A percentile compares a stretch with the other conserved stretches of the same genome.
phyloP scores from a whole-genome alignment of 2,888 invertebrate species.

The Pegoplata infirma region DNA sequence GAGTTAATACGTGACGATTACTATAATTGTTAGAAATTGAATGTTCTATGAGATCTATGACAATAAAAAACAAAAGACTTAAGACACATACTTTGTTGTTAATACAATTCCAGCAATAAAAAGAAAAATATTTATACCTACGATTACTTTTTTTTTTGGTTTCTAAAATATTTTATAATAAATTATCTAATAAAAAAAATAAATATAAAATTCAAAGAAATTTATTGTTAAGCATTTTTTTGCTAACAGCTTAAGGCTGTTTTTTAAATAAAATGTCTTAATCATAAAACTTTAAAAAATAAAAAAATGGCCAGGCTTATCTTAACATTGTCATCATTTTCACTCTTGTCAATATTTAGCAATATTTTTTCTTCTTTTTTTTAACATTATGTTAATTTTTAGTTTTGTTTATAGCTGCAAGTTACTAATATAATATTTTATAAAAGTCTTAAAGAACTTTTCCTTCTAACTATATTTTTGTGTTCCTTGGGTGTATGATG shows the following conservation, averaged over 20 bases:
- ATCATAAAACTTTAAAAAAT: constrained; percentile 24
- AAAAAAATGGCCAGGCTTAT: constrained; percentile 12
- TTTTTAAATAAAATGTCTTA: constrained; percentile 51
- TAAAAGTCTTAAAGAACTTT: background rate
- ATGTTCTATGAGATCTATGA: constrained; percentile 33
- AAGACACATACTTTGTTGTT: constrained; percentile 29
- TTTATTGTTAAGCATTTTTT: constrained; percentile 18
- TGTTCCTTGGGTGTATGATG: background rate
- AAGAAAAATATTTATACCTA: too few species aligned
- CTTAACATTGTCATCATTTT: constrained; percentile 38
- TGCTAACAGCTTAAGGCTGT: constrained; percentile 9
- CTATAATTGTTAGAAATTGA: constrained; percentile 39
- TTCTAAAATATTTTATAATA: background rate
- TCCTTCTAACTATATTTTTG: background rate
- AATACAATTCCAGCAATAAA: background rate
- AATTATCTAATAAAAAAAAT: constrained; percentile 16
- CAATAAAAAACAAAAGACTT: constrained; percentile 55
- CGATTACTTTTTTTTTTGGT: background rate
- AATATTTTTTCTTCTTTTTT: constrained; percentile 14
- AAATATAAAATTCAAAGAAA: constrained; percentile 43
- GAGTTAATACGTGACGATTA: constrained; percentile 33
- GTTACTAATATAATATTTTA: constrained; percentile 41
- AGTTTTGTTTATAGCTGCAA: constrained; percentile 27
- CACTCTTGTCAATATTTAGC: constrained; percentile 20
- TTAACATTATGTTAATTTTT: constrained; percentile 57